Percentiles rank a stretch among this genome's conserved stretches.
Evolutionary conservation across 2,113 vertebrate genomes (phyloP).

Genomic region (Mustela lutreola): DNA sequence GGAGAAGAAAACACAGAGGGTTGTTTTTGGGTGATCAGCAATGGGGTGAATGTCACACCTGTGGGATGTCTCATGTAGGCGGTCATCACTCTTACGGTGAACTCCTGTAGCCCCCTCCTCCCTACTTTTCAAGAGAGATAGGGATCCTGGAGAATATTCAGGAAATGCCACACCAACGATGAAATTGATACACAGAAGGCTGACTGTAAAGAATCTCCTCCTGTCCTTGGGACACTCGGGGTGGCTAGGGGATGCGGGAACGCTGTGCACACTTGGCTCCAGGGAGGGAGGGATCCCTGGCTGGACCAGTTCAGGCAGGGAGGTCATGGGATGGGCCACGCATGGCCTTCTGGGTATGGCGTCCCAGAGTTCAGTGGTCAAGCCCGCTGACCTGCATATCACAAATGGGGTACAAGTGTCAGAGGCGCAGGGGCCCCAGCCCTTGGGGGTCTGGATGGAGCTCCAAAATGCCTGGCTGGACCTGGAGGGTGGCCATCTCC

Average conservation of each 20-base stretch:
- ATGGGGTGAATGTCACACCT: neutral
- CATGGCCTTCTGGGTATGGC: neutral
- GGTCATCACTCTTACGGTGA: neutral
- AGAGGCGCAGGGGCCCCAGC: neutral
- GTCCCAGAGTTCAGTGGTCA: neutral
- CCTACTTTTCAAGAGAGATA: neutral
- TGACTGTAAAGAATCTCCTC: fast-evolving
- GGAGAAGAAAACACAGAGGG: neutral
- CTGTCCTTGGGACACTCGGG: neutral
- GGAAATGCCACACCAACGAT: neutral
- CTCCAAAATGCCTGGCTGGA: neutral
- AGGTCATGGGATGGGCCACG: neutral
- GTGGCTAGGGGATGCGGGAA: neutral
- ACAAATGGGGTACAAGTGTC: neutral
- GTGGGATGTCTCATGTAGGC: neutral
- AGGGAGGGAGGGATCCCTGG: neutral
- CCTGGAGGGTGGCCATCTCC: neutral
- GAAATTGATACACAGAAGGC: neutral
- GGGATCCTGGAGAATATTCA: neutral
- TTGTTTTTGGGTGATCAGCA: neutral
- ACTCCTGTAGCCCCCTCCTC: neutral
- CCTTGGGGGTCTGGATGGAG: neutral
- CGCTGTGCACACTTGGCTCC: neutral
- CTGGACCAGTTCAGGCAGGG: neutral
- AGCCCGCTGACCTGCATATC: neutral